Percentiles rank a stretch among this genome's conserved stretches.
phyloP scores from a whole-genome alignment of 92 coral and sea anemone genomes.

The Blastomussa wellsi region DNA sequence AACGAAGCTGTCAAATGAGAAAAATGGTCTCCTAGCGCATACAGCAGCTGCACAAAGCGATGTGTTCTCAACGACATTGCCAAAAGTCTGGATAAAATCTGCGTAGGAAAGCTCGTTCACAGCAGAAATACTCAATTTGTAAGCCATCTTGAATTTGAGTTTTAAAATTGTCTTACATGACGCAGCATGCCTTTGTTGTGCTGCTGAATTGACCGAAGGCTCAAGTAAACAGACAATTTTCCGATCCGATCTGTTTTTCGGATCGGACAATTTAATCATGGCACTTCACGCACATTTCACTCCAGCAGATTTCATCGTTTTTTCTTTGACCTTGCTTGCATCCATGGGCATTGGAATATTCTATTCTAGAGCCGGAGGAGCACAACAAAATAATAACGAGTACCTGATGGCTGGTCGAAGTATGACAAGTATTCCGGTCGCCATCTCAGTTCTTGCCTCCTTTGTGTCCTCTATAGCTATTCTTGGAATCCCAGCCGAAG shows the following conservation, averaged over 20 bases:
- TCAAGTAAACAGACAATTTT: slow-evolving; percentile 13
- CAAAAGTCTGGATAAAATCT: slow-evolving; percentile 63
- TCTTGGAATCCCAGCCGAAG: slow-evolving; percentile 71
- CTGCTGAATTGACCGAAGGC: slow-evolving; percentile 29
- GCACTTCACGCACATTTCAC: slow-evolving; percentile 56
- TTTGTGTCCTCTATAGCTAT: slow-evolving; percentile 76
- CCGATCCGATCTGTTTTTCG: no score
- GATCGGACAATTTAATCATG: no score
- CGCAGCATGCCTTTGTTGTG: not conserved
- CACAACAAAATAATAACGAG: slow-evolving; percentile 65
- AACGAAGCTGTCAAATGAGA: slow-evolving; percentile 55
- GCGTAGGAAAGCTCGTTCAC: slow-evolving; percentile 55
- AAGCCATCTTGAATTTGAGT: slow-evolving; percentile 51
- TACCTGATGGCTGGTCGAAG: slow-evolving; percentile 78
- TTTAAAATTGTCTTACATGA: slow-evolving; percentile 5
- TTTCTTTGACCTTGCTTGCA: slow-evolving; percentile 54
- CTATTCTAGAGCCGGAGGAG: slow-evolving; percentile 65
- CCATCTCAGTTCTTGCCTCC: slow-evolving; percentile 71
- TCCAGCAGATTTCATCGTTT: slow-evolving; percentile 54
- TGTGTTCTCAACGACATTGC: slow-evolving; percentile 68
- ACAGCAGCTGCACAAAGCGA: slow-evolving; percentile 74
- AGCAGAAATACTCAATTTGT: slow-evolving; percentile 46
- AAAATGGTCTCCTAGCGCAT: slow-evolving; percentile 58
- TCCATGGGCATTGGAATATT: slow-evolving; percentile 73
- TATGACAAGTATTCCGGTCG: slow-evolving; percentile 70